Base-by-base conservation (phyloP, 2,888 invertebrate species). In the Biston betularia region DNA sequence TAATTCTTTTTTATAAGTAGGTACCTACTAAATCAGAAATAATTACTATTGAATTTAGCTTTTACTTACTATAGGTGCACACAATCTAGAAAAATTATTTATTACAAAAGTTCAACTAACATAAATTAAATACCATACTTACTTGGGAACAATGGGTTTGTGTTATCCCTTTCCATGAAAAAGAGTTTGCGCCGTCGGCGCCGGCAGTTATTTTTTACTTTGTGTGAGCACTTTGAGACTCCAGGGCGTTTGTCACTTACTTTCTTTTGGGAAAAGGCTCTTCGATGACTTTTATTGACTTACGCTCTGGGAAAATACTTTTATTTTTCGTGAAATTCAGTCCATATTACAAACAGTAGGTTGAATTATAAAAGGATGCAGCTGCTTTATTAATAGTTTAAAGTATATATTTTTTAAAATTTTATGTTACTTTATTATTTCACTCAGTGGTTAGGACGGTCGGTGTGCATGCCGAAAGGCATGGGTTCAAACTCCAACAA, bases 101-200 rank as follows among this genome's bases (percentile, higher is more conserved):
- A 52, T 38, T 10, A 52, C 8, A 24, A 53, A 50, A 60, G 59
- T 55, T 59, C n/a, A 44, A 40, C 38, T 54, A 44, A 58, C n/a
- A 33, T 46, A 57, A 38, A 59, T 50, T 52, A 42, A 34, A 60
- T 44, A 24, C 9, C 52, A 44, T 49, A 49, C 45, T 15, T 49
- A 58, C 54, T 62, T 62, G 15, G 48, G 49, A 58, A 63, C 66
- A 63, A 67, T 62, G 58, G 53, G 58, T 67, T 67, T 57, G 35
- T 38, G 40, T 56, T 45, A 65, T 65, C 65, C 59, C 52, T 42
- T 59, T 67, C 45, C 40, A 49, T 59, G n/a, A 35, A 60, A 63
- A 68, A 68, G 61, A 49, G 49, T 60, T 33, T 34, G 65, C 65
- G 65, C 65, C 56, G 46, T 46, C 14, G 65, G 34, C 65, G 46